These are phyloP conservation scores for Hexactinellida sp. DNA, from an alignment of 37 sponge, comb jelly and placozoan species.

Conservation along the genomic window DNA sequence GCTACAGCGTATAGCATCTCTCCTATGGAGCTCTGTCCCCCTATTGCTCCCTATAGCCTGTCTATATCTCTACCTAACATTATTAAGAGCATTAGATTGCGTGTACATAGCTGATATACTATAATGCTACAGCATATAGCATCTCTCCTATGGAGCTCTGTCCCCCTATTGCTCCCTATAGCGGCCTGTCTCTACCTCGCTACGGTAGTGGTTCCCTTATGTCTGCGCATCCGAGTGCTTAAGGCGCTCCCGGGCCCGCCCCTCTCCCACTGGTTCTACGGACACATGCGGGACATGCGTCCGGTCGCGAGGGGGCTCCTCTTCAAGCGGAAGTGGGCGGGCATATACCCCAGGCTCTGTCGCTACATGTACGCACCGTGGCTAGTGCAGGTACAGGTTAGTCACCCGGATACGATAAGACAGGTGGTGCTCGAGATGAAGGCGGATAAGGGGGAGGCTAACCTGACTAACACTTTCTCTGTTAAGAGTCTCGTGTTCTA, in stretches of 20 bases:
- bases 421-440: background rate
- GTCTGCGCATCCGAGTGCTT: background rate
- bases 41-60: no score
- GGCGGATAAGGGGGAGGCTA: background rate
- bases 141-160: background rate
- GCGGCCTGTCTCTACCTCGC: background rate
- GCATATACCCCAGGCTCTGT: background rate
- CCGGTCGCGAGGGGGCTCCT: background rate
- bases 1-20: no score
- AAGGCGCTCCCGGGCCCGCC: background rate
- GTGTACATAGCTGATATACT: no score
- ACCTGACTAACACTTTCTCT: background rate
- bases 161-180: background rate
- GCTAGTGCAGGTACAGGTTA: background rate
- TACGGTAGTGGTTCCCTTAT: background rate
- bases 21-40: no score
- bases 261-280: constrained; percentile 13
- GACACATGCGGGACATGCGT: background rate
- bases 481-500: background rate
- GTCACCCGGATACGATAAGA: background rate
- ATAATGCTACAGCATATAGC: background rate
- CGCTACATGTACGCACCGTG: background rate
- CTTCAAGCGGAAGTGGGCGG: background rate
- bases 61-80: no score
- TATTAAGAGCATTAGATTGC: no score